A percentile compares a stretch with the other conserved stretches of the same genome.
Conservation (phyloP, 2,113 vertebrate genomes). For the Ramphastos sulfuratus region DNA sequence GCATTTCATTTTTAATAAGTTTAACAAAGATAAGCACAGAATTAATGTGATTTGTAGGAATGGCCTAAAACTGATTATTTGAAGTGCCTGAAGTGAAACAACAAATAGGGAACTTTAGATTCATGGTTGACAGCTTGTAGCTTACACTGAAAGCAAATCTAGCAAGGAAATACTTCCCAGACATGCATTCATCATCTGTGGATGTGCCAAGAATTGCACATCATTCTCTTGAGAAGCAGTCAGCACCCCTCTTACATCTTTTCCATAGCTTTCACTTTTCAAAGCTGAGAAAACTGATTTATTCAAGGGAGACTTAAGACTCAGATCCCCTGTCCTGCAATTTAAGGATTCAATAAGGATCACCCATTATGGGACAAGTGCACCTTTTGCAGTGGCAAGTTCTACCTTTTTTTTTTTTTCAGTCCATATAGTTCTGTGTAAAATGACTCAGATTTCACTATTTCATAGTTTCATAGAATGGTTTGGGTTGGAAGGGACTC, state of each 20-base stretch:
- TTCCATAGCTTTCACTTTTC: background rate
- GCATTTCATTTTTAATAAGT: conserved; percentile 22
- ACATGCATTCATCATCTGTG: background rate
- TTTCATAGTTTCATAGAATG: no score
- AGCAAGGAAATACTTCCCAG: background rate
- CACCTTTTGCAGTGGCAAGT: background rate
- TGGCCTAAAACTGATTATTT: background rate
- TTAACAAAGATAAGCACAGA: conserved; percentile 20
- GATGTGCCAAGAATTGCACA: background rate
- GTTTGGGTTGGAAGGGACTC: no score
- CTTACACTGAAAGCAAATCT: background rate
- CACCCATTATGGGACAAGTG: background rate
- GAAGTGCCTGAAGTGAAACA: background rate
- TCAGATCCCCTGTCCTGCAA: background rate
- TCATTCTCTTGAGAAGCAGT: background rate
- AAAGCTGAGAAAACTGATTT: background rate
- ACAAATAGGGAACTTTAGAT: background rate
- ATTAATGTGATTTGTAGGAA: background rate
- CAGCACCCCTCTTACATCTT: background rate
- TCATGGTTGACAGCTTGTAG: background rate
- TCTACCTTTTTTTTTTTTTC: background rate
- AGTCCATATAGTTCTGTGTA: background rate
- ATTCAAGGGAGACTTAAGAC: background rate
- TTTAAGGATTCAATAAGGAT: background rate
- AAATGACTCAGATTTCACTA: background rate